Evolutionary conservation across 2,113 vertebrate genomes (phyloP).

Genomic region (Bos javanicus): DNA sequence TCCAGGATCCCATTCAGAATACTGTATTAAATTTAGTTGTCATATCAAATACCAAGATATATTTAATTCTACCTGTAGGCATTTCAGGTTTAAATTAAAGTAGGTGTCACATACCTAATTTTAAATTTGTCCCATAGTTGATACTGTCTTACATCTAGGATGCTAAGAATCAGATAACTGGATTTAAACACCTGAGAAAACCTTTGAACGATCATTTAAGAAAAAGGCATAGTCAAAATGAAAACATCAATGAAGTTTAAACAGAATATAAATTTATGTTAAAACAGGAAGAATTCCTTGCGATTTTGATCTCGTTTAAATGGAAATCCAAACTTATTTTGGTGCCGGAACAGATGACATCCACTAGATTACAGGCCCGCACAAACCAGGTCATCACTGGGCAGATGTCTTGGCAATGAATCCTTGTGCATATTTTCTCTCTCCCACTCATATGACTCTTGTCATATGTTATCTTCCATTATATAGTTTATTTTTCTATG

Average conservation of each 20-base stretch:
- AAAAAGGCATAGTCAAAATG: neutral
- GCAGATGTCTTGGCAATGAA: neutral
- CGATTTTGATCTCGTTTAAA: neutral
- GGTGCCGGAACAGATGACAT: neutral
- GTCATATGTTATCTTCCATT: neutral
- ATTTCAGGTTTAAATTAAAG: neutral
- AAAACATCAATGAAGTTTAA: neutral
- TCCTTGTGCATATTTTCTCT: neutral
- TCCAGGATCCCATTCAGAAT: neutral
- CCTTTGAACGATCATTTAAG: neutral
- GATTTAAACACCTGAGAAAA: neutral
- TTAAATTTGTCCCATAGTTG: neutral
- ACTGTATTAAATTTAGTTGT: neutral
- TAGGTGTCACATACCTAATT: neutral
- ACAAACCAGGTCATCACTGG: neutral
- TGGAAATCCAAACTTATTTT: conserved; percentile 1
- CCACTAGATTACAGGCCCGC: neutral
- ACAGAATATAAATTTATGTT: neutral
- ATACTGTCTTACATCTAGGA: neutral
- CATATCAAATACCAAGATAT: neutral
- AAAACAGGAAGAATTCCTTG: neutral
- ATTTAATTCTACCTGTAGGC: neutral
- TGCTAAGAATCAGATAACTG: neutral
- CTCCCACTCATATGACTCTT: neutral
- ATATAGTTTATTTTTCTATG: neutral